Evolutionary conservation across 2,113 vertebrate species (phyloP), one percentile per base, ranked within the genome.

Genomic region (Rhipidura dahli): DNA sequence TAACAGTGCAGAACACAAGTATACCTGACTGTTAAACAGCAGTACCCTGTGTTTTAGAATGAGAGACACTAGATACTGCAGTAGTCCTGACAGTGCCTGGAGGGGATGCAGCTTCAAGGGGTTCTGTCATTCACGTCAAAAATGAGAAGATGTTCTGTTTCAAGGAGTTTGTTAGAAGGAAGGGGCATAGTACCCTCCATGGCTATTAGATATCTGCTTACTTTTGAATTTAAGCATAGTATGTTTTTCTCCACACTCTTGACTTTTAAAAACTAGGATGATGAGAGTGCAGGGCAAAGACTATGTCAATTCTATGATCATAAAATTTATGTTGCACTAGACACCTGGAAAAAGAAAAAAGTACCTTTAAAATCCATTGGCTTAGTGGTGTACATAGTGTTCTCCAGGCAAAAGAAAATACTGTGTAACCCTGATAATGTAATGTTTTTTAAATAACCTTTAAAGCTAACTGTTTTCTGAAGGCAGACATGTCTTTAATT

Each of bases 241-340:
- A 10, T 51, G 13, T 3, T 83, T 75, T 80, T 71, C 12, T 42
- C 13, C 35, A 49, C 27, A 54, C 1, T 3, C 11, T 47, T 75
- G 8, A 50, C 22, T 75, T 81, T 40, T n/a, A 13, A 78, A 72
- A 92, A 77, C 24, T 28, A 69, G 51, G 18, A 4, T 49, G 8
- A 60, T 56, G 23, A 44, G 9, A 11, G 11, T 17, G 15, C 19
- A 21, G 37, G 60, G 10, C 30, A 73, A 83, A 92, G 63, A 14
- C 61, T 44, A 2, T 0, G 1, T 66, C 23, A 20, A 1, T 54
- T 47, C 10, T 23, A 1, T 1, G 2, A 5, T 59, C 1, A 1
- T 33, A 49, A 82, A 71, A 93, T 72, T 33, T 72, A 8, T 57
- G 13, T 78, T 85, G 50, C 10, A 26, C 7, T 53, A 88, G 45